Evolutionary conservation across 2,113 vertebrate genomes (phyloP).

Genomic region (Zapornia atra): DNA sequence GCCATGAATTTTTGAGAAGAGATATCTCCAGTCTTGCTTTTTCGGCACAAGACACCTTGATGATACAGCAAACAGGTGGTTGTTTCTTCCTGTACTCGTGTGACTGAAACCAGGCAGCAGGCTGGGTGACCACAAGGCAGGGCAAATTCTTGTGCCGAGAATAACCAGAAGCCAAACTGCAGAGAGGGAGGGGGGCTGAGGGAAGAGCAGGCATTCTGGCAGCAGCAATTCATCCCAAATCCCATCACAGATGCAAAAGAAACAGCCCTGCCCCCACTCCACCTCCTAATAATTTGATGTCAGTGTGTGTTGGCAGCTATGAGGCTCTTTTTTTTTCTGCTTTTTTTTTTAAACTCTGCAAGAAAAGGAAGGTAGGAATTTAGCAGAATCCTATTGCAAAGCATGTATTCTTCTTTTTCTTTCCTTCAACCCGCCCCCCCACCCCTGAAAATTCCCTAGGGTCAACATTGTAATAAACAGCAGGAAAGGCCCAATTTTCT

Average conservation of each 20-base stretch:
- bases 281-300: background rate
- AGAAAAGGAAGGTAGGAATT: constrained; percentile 43
- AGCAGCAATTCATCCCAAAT: background rate
- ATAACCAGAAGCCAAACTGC: background rate
- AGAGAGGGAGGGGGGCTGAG: background rate
- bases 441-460: background rate
- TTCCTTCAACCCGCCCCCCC: background rate
- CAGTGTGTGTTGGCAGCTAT: background rate
- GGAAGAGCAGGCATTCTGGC: background rate
- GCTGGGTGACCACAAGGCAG: background rate
- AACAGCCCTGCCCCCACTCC: background rate
- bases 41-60: background rate
- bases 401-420: background rate
- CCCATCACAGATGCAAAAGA: background rate
- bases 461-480: constrained; percentile 66
- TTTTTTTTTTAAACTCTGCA: background rate
- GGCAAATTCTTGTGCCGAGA: background rate
- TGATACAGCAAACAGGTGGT: background rate
- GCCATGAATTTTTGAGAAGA: background rate
- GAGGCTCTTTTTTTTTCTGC: background rate
- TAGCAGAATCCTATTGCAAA: constrained; percentile 13
- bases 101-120: background rate
- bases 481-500: constrained; percentile 70
- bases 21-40: background rate
- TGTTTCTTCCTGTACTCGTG: fast-evolving